Evolutionary conservation across 2,113 vertebrate genomes (phyloP).

Genomic region (Takifugu flavidus): DNA sequence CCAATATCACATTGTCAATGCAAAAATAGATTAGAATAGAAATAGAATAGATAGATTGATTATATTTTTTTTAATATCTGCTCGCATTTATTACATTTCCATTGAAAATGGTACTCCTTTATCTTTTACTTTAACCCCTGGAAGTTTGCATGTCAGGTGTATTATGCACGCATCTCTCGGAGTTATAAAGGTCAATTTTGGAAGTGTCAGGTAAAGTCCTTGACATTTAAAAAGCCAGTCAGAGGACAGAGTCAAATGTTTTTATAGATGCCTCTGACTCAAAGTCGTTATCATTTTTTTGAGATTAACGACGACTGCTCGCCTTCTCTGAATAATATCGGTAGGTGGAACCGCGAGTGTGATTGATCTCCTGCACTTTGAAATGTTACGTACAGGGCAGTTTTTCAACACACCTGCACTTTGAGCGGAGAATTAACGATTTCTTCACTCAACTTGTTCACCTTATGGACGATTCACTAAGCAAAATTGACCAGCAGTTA

Average conservation of each 20-base stretch:
- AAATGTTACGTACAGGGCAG: constrained; percentile 24
- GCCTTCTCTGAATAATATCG: constrained; percentile 49
- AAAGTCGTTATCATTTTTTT: constrained; percentile 57
- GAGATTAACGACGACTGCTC: constrained; percentile 64
- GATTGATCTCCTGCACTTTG: constrained; percentile 34
- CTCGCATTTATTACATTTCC: constrained; percentile 42
- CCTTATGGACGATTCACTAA: constrained; percentile 23
- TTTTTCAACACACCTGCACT: constrained; percentile 10
- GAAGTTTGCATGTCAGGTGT: constrained; percentile 2
- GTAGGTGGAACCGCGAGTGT: constrained; percentile 33
- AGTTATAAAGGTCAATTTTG: constrained; percentile 69
- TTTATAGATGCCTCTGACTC: constrained; percentile 59
- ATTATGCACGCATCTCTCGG: constrained; percentile 27
- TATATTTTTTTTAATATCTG: constrained; percentile 43
- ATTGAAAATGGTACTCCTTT: constrained; percentile 25
- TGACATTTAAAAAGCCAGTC: constrained; percentile 77
- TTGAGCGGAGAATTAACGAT: constrained; percentile 7
- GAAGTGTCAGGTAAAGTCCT: constrained; percentile 70
- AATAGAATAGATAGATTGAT: constrained; percentile 40
- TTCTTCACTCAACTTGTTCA: constrained; percentile 22
- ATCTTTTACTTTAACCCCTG: not conserved
- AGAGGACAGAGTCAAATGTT: constrained; percentile 56
- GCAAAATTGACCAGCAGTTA: constrained; percentile 38
- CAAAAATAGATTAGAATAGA: constrained; percentile 57
- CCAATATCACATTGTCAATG: constrained; percentile 66